Base-by-base conservation (phyloP, 2,113 vertebrate species). In the Upupa epops region DNA sequence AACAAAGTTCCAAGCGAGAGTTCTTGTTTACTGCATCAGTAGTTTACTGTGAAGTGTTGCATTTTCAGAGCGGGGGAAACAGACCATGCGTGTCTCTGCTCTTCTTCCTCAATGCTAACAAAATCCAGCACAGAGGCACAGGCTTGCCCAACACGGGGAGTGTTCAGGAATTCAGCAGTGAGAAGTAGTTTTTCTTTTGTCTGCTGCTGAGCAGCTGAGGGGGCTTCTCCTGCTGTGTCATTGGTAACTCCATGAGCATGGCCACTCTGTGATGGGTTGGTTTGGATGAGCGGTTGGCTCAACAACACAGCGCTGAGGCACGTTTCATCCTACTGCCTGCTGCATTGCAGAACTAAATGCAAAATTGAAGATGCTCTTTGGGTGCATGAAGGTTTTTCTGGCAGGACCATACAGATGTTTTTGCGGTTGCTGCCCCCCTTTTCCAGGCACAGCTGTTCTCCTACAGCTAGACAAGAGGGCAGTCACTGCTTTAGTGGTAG, bases 371-470 rank as follows among this genome's bases (percentile, higher is more conserved):
- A 49, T 74, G 85, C 79, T 64, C 22, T 0, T 19, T 26, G 63
- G 59, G 46, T 70, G 40, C 72, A 32, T 65, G 17, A 68, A 89
- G 89, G 72, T 66, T 68, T 84, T 46, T 70, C 85, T 94, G 75
- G 86, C 83, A 91, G 86, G 72, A 82, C 73, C 32, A 36, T 29
- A 13, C 40, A 89, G 83, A 28, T 31, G 14, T 79, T 76, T 85
- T 80, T 69, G 31, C 71, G 90, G 86, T 81, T 89, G 6, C 46
- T 8, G 32, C 58, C 82, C 80, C 87, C 2, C 0, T 90, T 95
- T 63, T 89, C 78, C 83, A 87, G 68, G 72, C 89, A 63, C 82
- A 75, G 79, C 88, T n/a, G 81, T 75, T 75, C 72, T 83, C 82
- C 81, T 37, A 3, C 13, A 66, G 89, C 71, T 51, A 36, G 81